Evolutionary conservation across 1,140 invertebrate genomes (phyloP).

Genomic region (Drosophila kikkawai): DNA sequence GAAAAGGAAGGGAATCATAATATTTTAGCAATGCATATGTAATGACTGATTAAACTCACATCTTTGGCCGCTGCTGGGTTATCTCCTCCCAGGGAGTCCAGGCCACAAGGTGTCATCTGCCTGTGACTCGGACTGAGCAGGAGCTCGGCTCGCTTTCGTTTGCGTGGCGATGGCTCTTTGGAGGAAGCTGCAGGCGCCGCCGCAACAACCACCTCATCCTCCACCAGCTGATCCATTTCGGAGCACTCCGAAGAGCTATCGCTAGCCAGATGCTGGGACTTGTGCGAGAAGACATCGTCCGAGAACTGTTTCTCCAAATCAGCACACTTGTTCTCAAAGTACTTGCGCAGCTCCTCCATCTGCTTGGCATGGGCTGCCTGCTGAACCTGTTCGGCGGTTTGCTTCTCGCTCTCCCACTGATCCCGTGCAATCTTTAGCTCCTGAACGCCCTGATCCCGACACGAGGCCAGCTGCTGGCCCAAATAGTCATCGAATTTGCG

Average conservation of each 20-base stretch:
- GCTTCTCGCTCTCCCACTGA: conserved; percentile 75
- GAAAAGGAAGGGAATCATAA: not conserved
- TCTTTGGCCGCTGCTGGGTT: conserved; percentile 24
- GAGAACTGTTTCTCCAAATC: conserved; percentile 91
- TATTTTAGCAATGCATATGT: not conserved
- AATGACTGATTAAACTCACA: conserved; percentile 12
- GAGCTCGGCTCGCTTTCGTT: conserved; percentile 71
- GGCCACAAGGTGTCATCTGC: conserved; percentile 72
- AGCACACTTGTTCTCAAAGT: conserved; percentile 91
- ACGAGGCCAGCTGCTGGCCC: conserved; percentile 85
- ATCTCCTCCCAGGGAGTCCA: conserved; percentile 49
- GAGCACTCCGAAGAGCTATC: conserved; percentile 79
- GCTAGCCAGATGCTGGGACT: conserved; percentile 85
- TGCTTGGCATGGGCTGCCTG: conserved; percentile 89
- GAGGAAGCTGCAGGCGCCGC: conserved; percentile 11
- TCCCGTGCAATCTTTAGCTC: conserved; percentile 85
- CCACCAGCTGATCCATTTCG: conserved; percentile 69
- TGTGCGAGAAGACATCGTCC: conserved; percentile 89
- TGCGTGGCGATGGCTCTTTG: conserved; percentile 71
- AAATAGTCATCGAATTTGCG: conserved; percentile 86
- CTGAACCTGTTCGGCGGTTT: conserved; percentile 85
- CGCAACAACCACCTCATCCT: conserved; percentile 34
- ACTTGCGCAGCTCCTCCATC: conserved; percentile 91
- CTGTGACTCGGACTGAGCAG: conserved; percentile 79
- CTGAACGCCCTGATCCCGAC: conserved; percentile 85